Conservation (phyloP, 2,113 vertebrate species). For the Euleptes europaea region DNA sequence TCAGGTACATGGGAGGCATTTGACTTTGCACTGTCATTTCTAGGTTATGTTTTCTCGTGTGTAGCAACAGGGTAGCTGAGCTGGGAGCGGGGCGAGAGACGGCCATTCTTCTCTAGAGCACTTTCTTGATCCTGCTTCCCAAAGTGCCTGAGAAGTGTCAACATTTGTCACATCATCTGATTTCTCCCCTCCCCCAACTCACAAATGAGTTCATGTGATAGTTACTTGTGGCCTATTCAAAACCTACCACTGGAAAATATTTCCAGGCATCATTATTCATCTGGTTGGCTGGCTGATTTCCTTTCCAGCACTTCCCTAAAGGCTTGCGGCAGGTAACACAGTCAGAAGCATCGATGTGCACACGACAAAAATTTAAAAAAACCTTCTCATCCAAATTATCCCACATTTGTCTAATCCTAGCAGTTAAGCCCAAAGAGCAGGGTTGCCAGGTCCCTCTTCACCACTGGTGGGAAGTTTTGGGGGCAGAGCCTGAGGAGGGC, state of each 20-base stretch:
- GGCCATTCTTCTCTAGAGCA: neutral
- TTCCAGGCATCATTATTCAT: neutral
- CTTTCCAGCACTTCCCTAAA: neutral
- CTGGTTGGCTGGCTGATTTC: neutral
- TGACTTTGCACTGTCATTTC: constrained; percentile 14
- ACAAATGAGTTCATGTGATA: constrained; percentile 16
- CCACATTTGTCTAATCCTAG: neutral
- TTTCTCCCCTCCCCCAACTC: neutral
- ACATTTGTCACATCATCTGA: constrained; percentile 18
- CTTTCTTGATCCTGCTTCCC: neutral
- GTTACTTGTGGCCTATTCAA: constrained; percentile 18
- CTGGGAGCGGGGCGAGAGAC: constrained; percentile 7
- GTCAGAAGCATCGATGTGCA: neutral
- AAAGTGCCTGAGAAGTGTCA: constrained; percentile 41
- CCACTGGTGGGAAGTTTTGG: neutral
- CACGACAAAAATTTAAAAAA: neutral
- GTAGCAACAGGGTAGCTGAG: neutral
- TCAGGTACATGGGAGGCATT: constrained; percentile 21
- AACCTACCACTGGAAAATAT: constrained; percentile 15
- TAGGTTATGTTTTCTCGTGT: constrained; percentile 27
- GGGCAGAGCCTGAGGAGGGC: too few species aligned
- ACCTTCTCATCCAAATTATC: neutral
- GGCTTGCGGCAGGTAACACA: neutral
- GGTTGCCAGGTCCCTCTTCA: too few species aligned
- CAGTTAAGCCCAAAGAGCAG: neutral